Evolutionary conservation across 2,113 vertebrate species (phyloP).

Genomic region (Hyla sarda): DNA sequence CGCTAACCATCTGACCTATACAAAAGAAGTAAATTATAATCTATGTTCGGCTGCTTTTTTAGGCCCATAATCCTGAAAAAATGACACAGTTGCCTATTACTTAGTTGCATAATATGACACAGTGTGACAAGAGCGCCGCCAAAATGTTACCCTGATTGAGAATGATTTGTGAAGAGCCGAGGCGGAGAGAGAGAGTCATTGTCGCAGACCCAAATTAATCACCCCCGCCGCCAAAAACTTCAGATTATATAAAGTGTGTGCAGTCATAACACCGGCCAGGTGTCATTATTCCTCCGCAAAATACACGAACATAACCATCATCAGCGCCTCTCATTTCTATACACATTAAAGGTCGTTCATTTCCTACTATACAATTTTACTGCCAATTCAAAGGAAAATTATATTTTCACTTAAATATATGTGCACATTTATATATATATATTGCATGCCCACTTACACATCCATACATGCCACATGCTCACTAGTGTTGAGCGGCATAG

Average conservation of each 20-base stretch:
- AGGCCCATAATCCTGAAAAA: slow-evolving; percentile 38
- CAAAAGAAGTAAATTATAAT: slow-evolving; percentile 29
- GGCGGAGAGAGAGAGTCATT: neutral
- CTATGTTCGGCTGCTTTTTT: slow-evolving; percentile 15
- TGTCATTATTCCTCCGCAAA: neutral
- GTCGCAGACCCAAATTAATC: neutral
- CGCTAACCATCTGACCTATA: neutral
- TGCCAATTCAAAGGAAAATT: neutral
- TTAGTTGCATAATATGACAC: slow-evolving; percentile 26
- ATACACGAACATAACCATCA: neutral
- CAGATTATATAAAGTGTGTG: neutral
- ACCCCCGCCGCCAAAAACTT: neutral
- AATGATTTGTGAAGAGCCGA: neutral
- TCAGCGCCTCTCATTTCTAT: neutral
- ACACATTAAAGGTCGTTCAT: neutral
- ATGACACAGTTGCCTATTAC: neutral
- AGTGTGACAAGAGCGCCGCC: neutral
- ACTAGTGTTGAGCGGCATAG: too few relatives aligned
- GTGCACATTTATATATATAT: neutral
- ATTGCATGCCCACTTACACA: neutral
- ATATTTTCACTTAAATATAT: too few relatives aligned
- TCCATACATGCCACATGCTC: too few relatives aligned
- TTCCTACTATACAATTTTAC: neutral
- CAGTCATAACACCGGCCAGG: neutral
- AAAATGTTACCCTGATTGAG: neutral